Evolutionary conservation across 2,888 invertebrate genomes (phyloP).

Genomic region (Thymelicus sylvestris): DNA sequence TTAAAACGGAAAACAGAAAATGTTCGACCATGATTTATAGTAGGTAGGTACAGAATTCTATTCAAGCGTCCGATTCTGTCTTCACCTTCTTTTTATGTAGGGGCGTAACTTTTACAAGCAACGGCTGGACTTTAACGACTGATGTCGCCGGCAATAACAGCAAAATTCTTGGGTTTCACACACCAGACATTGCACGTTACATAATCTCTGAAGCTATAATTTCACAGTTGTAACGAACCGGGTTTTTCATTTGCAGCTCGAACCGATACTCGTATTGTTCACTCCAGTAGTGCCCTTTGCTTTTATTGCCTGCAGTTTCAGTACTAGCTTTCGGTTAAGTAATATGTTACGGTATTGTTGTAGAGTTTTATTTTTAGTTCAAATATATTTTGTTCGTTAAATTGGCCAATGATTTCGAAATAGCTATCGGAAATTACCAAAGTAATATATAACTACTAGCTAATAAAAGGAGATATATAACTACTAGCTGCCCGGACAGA

Average conservation of each 20-base stretch:
- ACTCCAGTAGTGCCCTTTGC: constrained; percentile 18
- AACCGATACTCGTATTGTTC: constrained; percentile 31
- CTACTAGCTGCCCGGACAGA: too few relatives aligned
- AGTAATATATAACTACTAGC: too few relatives aligned
- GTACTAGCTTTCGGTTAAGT: constrained; percentile 9
- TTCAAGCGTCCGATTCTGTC: neutral
- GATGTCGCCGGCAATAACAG: constrained; percentile 47
- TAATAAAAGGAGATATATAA: too few relatives aligned
- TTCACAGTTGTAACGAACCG: constrained; percentile 24
- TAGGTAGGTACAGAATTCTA: neutral
- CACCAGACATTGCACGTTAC: constrained; percentile 27
- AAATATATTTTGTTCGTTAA: neutral
- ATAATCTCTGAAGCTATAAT: constrained; percentile 30
- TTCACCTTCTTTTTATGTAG: neutral
- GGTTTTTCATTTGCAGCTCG: constrained; percentile 35
- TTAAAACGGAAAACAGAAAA: neutral
- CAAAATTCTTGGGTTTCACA: constrained; percentile 39
- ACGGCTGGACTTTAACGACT: constrained; percentile 44
- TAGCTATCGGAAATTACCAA: too few relatives aligned
- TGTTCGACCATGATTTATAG: neutral
- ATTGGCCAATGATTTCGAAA: neutral
- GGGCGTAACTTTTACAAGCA: constrained; percentile 42
- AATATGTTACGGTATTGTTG: neutral
- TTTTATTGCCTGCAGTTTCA: constrained; percentile 27
- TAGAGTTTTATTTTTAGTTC: neutral